Evolutionary conservation across 2,888 invertebrate species (phyloP), one percentile per base, ranked within the genome.

Genomic region (Holacanthella duospinosa): DNA sequence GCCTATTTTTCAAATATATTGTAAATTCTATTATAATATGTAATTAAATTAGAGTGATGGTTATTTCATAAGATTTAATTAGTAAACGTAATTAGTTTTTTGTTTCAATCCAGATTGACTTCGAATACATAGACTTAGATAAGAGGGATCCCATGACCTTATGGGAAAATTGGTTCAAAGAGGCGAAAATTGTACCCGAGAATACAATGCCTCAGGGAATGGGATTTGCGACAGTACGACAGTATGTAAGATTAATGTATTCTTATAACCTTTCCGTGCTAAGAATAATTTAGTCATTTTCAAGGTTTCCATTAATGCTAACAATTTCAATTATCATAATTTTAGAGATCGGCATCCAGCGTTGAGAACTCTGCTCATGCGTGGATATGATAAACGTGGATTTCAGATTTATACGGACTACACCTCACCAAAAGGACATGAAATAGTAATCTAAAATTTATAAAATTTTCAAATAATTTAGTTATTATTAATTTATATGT

Each of bases 321-420:
- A 6, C 24, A 55, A 26, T 55, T 24, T 26, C 26, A 55, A 25
- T 57, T 59, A 24, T 29, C 2, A 36, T 28, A 55, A 29, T 64
- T 62, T 60, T 72, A 90, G 90, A 73, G 79, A 85, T 74, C 89
- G 89, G 0, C 78, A 81, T 60, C 96, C 97, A 6, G 94, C 95
- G 24, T 88, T 88, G 60, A 84, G 97, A 73, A 91, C 88, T 81
- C 89, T 97, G 16, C 80, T 97, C 60, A 82, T 94, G 60, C 97
- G 97, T 80, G 88, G 87, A 9, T 91, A 84, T 78, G 86, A 86
- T 59, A 82, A 84, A 64, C 85, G 86, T 60, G 97, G 97, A 1
- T 96, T 95, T 76, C 86, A 85, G 68, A 96, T 99, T 78, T 99
- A 87, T 75, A 94, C 96, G 0, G 95, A 97, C 79, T 92, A 92